A percentile compares a stretch with the other conserved stretches of the same genome.
These are phyloP conservation scores for Drosophila lowei DNA, from an alignment of 1,140 invertebrate genomes.

Conservation along the genomic window DNA sequence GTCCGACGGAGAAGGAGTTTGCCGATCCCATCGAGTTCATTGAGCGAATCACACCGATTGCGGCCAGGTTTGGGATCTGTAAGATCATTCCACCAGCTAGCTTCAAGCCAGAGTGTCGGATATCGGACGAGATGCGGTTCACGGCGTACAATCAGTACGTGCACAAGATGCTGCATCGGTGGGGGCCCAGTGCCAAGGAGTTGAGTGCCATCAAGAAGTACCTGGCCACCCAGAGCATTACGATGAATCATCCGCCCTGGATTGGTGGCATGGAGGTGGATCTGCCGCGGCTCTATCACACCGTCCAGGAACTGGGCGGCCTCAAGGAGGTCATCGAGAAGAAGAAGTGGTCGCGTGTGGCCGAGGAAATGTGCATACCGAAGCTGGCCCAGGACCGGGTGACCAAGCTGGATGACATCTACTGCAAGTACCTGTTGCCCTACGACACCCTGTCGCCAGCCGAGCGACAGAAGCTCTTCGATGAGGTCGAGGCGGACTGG, in stretches of 20 bases:
- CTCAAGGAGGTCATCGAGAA: slow-evolving; percentile 95
- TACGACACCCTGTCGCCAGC: slow-evolving; percentile 93
- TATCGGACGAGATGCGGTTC: slow-evolving; percentile 93
- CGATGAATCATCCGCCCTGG: slow-evolving; percentile 89
- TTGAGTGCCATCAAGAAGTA: slow-evolving; percentile 94
- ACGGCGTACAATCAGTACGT: slow-evolving; percentile 96
- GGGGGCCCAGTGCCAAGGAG: slow-evolving; percentile 94
- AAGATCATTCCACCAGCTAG: slow-evolving; percentile 93
- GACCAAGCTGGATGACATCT: slow-evolving; percentile 94
- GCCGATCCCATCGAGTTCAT: slow-evolving; percentile 96
- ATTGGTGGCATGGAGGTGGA: slow-evolving; percentile 96
- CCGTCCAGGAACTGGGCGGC: slow-evolving; percentile 93
- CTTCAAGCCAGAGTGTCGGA: slow-evolving; percentile 95
- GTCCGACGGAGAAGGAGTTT: slow-evolving; percentile 93
- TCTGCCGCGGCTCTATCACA: slow-evolving; percentile 92
- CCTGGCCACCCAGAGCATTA: slow-evolving; percentile 90
- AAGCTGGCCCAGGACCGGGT: slow-evolving; percentile 92
- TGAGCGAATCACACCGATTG: slow-evolving; percentile 90
- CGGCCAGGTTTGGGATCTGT: slow-evolving; percentile 94
- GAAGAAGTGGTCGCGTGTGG: slow-evolving; percentile 94
- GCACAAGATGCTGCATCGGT: slow-evolving; percentile 93
- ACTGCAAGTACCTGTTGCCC: slow-evolving; percentile 96
- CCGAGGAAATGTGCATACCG: slow-evolving; percentile 93
- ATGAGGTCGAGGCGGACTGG: slow-evolving; percentile 91
- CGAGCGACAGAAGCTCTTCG: slow-evolving; percentile 89